Evolutionary conservation across 1,140 invertebrate genomes (phyloP).

Genomic region (Drosophila mauritiana): DNA sequence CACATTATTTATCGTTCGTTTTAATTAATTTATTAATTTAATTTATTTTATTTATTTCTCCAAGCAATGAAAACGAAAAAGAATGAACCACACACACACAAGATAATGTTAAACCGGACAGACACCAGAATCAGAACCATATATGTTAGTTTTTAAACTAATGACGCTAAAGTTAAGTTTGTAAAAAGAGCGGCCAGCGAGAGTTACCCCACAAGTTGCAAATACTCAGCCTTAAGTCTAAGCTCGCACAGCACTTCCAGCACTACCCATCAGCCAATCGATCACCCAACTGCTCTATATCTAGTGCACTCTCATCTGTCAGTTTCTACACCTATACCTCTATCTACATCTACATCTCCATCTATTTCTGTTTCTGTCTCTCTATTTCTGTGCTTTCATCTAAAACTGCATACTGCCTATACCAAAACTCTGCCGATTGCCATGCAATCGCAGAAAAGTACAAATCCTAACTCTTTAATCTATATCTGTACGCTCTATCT

Average conservation of each 20-base stretch:
- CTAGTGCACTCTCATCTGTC: slow-evolving; percentile 38
- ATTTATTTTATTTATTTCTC: slow-evolving; percentile 83
- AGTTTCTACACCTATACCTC: slow-evolving; percentile 18
- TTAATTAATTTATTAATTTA: slow-evolving; percentile 84
- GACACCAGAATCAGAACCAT: slow-evolving; percentile 46
- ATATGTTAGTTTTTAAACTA: slow-evolving; percentile 62
- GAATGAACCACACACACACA: slow-evolving; percentile 39
- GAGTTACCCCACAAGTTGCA: slow-evolving; percentile 64
- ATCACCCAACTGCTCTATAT: slow-evolving; percentile 31
- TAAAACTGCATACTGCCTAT: slow-evolving; percentile 62
- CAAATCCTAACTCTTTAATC: slow-evolving; percentile 57
- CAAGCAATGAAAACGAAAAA: slow-evolving; percentile 53
- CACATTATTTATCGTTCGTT: slow-evolving; percentile 81
- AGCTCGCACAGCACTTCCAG: slow-evolving; percentile 54
- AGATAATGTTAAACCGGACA: slow-evolving; percentile 40
- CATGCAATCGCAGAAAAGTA: slow-evolving; percentile 66
- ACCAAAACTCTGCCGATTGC: slow-evolving; percentile 70
- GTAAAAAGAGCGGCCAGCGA: slow-evolving; percentile 72
- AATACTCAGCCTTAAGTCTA: slow-evolving; percentile 79
- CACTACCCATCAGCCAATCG: slow-evolving; percentile 8
- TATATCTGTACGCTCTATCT: slow-evolving; percentile 28
- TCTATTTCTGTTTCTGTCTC: slow-evolving; percentile 1
- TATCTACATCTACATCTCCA: slow-evolving; percentile 24
- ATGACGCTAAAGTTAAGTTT: slow-evolving; percentile 72
- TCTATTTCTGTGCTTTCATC: slow-evolving; percentile 19